phyloP scores from a whole-genome alignment of 2,888 invertebrate species.

The Falcaria lacertinaria region DNA sequence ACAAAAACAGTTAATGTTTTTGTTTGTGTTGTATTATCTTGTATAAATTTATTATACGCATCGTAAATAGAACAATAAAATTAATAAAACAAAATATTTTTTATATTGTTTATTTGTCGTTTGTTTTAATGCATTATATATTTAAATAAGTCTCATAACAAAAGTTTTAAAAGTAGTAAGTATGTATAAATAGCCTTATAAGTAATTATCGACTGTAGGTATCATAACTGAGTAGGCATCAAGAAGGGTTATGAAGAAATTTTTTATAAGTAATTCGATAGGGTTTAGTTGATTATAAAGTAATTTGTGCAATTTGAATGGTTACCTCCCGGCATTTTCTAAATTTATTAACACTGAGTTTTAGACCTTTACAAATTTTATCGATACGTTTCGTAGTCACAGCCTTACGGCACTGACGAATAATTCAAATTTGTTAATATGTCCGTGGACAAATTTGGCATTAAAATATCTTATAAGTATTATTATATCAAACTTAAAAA shows the following conservation, averaged over 20 bases:
- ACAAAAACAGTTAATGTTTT: no score
- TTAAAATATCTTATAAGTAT: no score
- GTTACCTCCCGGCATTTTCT: constrained; percentile 41
- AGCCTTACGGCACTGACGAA: no score
- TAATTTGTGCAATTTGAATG: constrained; percentile 41
- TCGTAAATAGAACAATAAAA: no score
- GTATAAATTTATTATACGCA: no score
- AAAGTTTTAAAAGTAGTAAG: constrained; percentile 66
- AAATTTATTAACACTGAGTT: constrained; percentile 25
- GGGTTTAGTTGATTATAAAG: constrained; percentile 31
- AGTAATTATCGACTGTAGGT: constrained; percentile 59
- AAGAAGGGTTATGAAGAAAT: constrained; percentile 51
- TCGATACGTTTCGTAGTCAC: no score
- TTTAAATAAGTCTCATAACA: constrained; percentile 77
- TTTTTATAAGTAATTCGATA: constrained; percentile 31
- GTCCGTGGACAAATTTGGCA: no score
- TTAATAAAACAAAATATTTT: constrained; percentile 35
- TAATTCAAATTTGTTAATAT: no score
- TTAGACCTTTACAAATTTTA: constrained; percentile 12
- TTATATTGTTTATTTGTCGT: constrained; percentile 73
- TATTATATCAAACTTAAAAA: no score
- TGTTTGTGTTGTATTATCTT: no score
- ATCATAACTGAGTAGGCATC: constrained; percentile 56
- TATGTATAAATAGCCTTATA: constrained; percentile 74
- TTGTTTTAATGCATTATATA: constrained; percentile 76